phyloP scores from a whole-genome alignment of 2,113 vertebrate species.

The Argyrosomus japonicus region DNA sequence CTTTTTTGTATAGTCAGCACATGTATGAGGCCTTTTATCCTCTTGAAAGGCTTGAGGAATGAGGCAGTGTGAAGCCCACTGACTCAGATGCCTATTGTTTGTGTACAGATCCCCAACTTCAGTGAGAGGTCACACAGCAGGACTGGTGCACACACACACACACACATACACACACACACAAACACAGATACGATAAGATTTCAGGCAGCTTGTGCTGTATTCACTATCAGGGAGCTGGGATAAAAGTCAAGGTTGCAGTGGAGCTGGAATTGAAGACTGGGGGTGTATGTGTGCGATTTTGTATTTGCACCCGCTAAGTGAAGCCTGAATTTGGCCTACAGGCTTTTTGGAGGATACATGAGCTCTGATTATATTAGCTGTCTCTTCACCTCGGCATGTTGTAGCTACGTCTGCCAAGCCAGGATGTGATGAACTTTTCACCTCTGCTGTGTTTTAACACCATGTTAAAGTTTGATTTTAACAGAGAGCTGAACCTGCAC shows the following conservation, averaged over 20 bases:
- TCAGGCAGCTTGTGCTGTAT: constrained; percentile 42
- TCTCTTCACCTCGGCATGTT: constrained; percentile 57
- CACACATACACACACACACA: not conserved
- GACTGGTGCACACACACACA: constrained; percentile 21
- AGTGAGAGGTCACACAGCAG: constrained; percentile 44
- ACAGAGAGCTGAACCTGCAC: not conserved
- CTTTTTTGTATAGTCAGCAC: constrained; percentile 71
- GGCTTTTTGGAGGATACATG: constrained; percentile 33
- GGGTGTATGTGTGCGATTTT: constrained; percentile 10
- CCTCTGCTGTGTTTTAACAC: constrained; percentile 48
- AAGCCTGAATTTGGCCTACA: constrained; percentile 37
- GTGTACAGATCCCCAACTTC: constrained; percentile 34
- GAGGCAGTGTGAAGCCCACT: constrained; percentile 41
- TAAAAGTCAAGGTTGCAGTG: constrained; percentile 59
- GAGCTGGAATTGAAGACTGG: not conserved
- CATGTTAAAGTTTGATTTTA: not conserved
- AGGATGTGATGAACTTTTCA: constrained; percentile 64
- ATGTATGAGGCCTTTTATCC: constrained; percentile 73
- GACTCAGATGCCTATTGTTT: constrained; percentile 62
- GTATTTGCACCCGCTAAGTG: constrained; percentile 11
- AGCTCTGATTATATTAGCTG: constrained; percentile 55
- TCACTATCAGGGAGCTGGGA: constrained; percentile 26
- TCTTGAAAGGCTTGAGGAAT: constrained; percentile 47
- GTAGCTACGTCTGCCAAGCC: constrained; percentile 11
- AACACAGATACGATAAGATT: not conserved